A percentile compares a stretch with the other conserved stretches of the same genome.
phyloP scores from a whole-genome alignment of 30 jellyfish, hydroid and myxozoan species.

The Aurelia aurita region DNA sequence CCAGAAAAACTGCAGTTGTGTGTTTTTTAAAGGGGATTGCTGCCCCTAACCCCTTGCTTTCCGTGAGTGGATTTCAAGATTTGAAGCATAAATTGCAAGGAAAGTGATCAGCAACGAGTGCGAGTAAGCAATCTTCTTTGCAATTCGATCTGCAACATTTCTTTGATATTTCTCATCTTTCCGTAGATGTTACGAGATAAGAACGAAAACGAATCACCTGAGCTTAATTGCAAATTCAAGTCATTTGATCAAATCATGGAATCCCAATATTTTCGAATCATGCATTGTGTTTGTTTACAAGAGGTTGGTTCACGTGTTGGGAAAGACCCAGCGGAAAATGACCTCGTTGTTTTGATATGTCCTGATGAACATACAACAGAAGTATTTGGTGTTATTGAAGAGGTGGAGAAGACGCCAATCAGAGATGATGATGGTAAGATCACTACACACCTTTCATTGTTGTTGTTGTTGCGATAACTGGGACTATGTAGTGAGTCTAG shows the following conservation, averaged over 20 bases:
- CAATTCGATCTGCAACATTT: not conserved
- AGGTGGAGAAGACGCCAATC: constrained; percentile 17
- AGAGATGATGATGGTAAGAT: constrained; percentile 40
- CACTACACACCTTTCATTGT: no score
- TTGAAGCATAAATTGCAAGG: no score
- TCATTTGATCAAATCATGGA: constrained; percentile 47
- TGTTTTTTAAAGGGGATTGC: no score
- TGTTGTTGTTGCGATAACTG: no score
- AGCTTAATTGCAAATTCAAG: constrained; percentile 24
- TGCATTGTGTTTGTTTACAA: constrained; percentile 46
- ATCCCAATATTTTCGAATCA: constrained; percentile 20
- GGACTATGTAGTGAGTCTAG: no score
- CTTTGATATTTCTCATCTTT: not conserved
- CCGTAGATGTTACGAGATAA: constrained; percentile 53
- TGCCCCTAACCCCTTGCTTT: no score
- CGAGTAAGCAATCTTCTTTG: no score
- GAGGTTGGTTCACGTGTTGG: constrained; percentile 1
- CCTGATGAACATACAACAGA: constrained; percentile 49
- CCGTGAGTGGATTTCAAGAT: no score
- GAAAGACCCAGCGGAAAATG: constrained; percentile 59
- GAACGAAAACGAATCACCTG: constrained; percentile 40
- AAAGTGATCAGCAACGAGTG: no score
- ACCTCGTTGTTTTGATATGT: constrained; percentile 65
- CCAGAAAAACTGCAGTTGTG: no score
- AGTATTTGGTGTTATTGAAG: constrained; percentile 81